Conservation (phyloP, 2,113 vertebrate species). For the Rhombomys opimus region DNA sequence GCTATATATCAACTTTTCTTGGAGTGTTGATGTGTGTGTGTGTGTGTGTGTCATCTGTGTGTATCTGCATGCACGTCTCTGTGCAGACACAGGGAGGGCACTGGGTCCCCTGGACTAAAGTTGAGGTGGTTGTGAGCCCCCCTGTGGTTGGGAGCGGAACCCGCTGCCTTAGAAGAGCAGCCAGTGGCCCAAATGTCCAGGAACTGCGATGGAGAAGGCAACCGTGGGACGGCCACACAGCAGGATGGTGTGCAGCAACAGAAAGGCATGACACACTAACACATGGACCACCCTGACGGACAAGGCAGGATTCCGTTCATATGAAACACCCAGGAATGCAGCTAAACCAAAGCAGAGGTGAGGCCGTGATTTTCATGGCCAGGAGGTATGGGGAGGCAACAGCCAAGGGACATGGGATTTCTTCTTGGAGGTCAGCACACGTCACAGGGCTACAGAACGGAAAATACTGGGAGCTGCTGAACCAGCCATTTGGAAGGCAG, state of each 20-base stretch:
- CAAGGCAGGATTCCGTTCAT: not conserved
- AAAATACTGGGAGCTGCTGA: not conserved
- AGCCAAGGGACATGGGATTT: not conserved
- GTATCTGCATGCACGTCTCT: not conserved
- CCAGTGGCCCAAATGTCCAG: not conserved
- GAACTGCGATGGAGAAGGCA: not conserved
- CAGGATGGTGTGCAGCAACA: not conserved
- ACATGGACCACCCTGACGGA: not conserved
- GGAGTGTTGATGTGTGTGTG: not conserved
- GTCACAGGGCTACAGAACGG: not conserved
- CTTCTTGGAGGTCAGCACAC: not conserved
- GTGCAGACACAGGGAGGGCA: not conserved
- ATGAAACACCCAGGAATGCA: not conserved
- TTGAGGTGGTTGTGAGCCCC: not conserved
- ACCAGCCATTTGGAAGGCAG: not conserved
- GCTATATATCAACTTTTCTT: too few relatives aligned
- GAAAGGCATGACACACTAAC: not conserved
- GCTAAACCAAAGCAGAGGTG: not conserved
- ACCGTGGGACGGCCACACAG: not conserved
- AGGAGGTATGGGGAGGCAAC: not conserved
- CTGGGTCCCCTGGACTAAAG: not conserved
- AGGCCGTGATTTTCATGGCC: not conserved
- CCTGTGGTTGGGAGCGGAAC: not conserved
- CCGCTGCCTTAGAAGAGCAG: not conserved
- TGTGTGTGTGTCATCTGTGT: not conserved